A percentile compares a stretch with the other conserved stretches of the same genome.
Evolutionary conservation across 2,888 invertebrate genomes (phyloP).

Genomic region (Apomyelois bistriatella): DNA sequence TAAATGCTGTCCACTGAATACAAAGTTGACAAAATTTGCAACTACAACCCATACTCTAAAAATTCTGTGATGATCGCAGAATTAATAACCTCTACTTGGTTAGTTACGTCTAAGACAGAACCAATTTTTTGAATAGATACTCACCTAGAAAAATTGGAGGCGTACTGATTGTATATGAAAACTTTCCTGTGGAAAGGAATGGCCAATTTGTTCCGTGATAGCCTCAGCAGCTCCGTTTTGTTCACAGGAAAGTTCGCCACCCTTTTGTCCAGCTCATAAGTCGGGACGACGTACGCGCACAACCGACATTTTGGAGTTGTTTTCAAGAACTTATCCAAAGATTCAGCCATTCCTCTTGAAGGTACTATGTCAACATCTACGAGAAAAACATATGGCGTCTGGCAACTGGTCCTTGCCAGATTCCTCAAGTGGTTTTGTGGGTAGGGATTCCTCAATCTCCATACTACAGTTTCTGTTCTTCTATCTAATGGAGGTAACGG

Average conservation of each 20-base stretch:
- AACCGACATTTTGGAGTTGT: conserved; percentile 78
- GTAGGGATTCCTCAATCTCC: conserved; percentile 88
- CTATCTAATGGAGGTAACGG: conserved; percentile 83
- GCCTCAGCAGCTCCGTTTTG: conserved; percentile 87
- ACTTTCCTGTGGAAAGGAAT: conserved; percentile 95
- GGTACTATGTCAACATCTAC: conserved; percentile 95
- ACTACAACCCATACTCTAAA: no score
- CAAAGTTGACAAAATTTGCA: no score
- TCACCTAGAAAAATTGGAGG: conserved; percentile 93
- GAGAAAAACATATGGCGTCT: conserved; percentile 88
- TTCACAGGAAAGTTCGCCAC: conserved; percentile 88
- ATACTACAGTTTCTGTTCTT: conserved; percentile 82
- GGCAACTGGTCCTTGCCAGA: conserved; percentile 91
- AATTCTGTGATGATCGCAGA: no score
- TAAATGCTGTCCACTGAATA: no score
- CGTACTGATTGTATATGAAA: conserved; percentile 94
- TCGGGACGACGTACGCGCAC: conserved; percentile 94
- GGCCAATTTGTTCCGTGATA: conserved; percentile 89
- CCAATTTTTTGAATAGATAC: no score
- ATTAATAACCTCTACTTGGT: no score
- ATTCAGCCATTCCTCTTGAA: conserved; percentile 84
- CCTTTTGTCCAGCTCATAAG: conserved; percentile 91
- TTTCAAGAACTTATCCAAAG: conserved; percentile 84
- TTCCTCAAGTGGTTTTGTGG: conserved; percentile 95
- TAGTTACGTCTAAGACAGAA: no score